Percentiles rank a stretch among this genome's conserved stretches.
Conservation (phyloP, 2,888 invertebrate species). For the Metacarcinus magister region DNA sequence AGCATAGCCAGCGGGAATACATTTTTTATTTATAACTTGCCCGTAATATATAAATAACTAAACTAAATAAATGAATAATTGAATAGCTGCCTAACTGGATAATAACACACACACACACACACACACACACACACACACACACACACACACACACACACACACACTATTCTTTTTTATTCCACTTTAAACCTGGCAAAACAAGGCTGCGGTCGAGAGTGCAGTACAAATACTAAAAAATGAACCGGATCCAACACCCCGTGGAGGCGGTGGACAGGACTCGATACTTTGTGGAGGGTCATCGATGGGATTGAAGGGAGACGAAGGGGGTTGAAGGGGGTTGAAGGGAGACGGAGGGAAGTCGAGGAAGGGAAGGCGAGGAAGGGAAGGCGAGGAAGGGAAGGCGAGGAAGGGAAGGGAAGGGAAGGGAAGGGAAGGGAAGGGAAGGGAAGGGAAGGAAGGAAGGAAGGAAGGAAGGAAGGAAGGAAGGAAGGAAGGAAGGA, state of each 20-base stretch:
- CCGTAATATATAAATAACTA: not conserved
- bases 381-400: no score
- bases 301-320: not conserved
- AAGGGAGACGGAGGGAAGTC: no score
- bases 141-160: conserved; percentile 49
- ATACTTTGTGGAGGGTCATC: not conserved
- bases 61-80: no score
- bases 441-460: no score
- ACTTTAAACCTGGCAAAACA: not conserved
- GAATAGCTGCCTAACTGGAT: not conserved
- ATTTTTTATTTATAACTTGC: not conserved
- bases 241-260: not conserved
- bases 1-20: not conserved
- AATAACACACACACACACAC: not conserved
- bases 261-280: not conserved
- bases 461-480: no score
- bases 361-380: no score
- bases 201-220: not conserved
- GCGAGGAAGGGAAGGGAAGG: no score
- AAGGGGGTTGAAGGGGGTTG: no score
- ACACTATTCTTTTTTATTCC: not conserved
- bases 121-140: conserved; percentile 18
- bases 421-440: no score
- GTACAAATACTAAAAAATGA: conserved; percentile 14
- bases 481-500: no score